Conservation (phyloP, 2,888 invertebrate species). For the Euplagia quadripunctaria region DNA sequence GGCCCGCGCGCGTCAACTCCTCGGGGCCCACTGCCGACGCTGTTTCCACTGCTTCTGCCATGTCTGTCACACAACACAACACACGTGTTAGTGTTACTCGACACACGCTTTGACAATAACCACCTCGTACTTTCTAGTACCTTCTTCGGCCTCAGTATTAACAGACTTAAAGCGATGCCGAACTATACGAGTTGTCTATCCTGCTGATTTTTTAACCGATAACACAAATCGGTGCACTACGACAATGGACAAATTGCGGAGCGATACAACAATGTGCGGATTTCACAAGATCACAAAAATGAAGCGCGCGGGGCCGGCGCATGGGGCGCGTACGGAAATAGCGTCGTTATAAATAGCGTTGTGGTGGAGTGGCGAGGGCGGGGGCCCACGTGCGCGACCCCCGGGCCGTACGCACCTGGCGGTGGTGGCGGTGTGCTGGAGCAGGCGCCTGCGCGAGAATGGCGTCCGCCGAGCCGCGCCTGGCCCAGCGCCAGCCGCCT, state of each 20-base stretch:
- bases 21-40: conserved; percentile 53
- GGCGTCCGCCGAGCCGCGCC: conserved; percentile 40
- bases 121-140: background rate
- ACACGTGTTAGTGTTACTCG: background rate
- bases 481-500: conserved; percentile 56
- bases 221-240: background rate
- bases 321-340: conserved; percentile 42
- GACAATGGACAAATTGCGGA: background rate
- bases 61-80: conserved; percentile 57
- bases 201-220: background rate
- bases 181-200: background rate
- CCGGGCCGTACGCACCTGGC: conserved; percentile 22
- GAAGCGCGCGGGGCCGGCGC: conserved; percentile 30
- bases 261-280: conserved; percentile 7
- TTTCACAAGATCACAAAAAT: conserved; percentile 27
- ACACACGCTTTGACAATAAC: background rate
- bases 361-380: background rate
- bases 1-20: conserved; percentile 76
- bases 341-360: conserved; percentile 41
- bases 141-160: conserved; percentile 1
- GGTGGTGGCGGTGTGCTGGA: conserved; percentile 37
- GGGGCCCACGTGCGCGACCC: background rate
- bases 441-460: conserved; percentile 46
- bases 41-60: conserved; percentile 78
- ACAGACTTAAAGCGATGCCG: conserved; percentile 32